Base-by-base conservation (phyloP, 2,113 vertebrate species). In the Gymnarchus niloticus region DNA sequence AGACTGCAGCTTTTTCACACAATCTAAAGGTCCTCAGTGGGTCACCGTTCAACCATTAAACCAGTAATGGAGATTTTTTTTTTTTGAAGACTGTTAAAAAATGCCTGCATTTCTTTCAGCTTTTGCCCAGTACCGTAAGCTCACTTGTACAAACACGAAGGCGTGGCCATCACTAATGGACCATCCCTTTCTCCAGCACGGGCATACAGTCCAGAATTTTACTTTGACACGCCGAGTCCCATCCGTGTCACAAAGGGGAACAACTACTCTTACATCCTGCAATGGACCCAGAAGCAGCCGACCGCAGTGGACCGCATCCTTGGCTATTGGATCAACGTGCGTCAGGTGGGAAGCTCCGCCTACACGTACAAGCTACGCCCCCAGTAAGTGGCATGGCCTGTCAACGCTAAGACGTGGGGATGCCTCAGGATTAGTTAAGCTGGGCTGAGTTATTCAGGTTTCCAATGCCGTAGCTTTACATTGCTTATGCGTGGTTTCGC, bases 211-310 rank as follows among this genome's bases (percentile, higher is more conserved):
- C 97, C 96, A n/a, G 98, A 99, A 90, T 99, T 99, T 94, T 99
- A 98, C 95, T 99, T 95, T 82, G 98, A 99, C 91, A 99, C 98
- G 84, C 97, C 96, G 51, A 99, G 97, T 90, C 98, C 98, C 84
- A 97, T 97, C 85, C 91, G 96, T 86, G 96, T 96, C 89, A 92
- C 95, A 91, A 98, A 96, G 91, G 96, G 95, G 89, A 97, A 95
- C 93, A 98, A 97, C 94, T 99, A 98, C 90, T 98, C 98, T 84
- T 99, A 97, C 90, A 86, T 96, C 90, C 93, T 99, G 89, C 98
- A 99, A 93, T 99, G 98, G 98, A 99, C 98, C 0, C 98, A 99
- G 93, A 97, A 90, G 90, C 96, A 99, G n/a, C 97, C 98, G 0
- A 92, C 93, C 0, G 96, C 96, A 2, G 97, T 98, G 2, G 98